A percentile compares a stretch with the other conserved stretches of the same genome.
Evolutionary conservation across 1,140 invertebrate species (phyloP).

Genomic region (Triops longicaudatus): DNA sequence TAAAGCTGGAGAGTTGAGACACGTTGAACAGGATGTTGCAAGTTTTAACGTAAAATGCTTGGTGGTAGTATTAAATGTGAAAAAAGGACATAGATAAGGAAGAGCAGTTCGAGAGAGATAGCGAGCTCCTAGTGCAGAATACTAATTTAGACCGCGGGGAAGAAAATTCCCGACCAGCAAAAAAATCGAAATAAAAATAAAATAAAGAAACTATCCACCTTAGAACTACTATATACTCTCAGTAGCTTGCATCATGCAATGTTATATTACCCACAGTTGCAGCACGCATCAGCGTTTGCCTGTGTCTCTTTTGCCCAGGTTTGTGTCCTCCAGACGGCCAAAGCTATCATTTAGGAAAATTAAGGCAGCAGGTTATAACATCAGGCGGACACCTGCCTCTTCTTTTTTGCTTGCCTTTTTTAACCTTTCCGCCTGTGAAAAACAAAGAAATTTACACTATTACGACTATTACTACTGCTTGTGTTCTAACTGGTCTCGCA

Average conservation of each 20-base stretch:
- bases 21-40: no score
- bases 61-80: not conserved
- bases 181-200: not conserved
- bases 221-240: not conserved
- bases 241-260: not conserved
- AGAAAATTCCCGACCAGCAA: not conserved
- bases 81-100: not conserved
- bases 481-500: no score
- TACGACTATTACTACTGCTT: no score
- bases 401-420: not conserved
- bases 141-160: constrained; percentile 2
- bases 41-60: no score
- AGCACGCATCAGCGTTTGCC: not conserved
- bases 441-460: no score
- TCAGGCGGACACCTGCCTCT: constrained; percentile 4
- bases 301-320: constrained; percentile 11
- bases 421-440: no score
- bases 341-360: constrained; percentile 12
- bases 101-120: not conserved
- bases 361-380: constrained; percentile 12
- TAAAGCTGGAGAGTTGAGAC: no score
- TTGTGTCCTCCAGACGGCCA: constrained; percentile 10
- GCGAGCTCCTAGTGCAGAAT: constrained; percentile 7
- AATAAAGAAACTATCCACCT: not conserved
- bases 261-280: constrained; percentile 5